A percentile compares a stretch with the other conserved stretches of the same genome.
phyloP scores from a whole-genome alignment of 1,140 invertebrate species.

The Asobara japonica region DNA sequence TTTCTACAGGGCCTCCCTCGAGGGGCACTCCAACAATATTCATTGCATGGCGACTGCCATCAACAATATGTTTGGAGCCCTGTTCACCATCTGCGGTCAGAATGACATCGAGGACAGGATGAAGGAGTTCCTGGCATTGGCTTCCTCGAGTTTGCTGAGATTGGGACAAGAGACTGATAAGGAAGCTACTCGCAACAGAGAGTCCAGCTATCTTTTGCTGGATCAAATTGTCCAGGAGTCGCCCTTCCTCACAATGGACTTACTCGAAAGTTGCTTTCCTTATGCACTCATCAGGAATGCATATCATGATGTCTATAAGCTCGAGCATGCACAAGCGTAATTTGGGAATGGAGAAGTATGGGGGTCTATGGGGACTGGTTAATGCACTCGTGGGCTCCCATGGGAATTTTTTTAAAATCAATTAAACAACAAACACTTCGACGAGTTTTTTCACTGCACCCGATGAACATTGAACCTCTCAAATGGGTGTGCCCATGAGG shows the following conservation, averaged over 20 bases:
- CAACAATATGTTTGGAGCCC: slow-evolving; percentile 95
- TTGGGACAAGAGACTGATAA: slow-evolving; percentile 96
- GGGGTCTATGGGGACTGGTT: no score
- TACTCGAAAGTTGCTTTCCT: slow-evolving; percentile 97
- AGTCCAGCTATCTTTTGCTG: slow-evolving; percentile 94
- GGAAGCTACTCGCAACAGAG: slow-evolving; percentile 91
- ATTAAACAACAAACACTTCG: no score
- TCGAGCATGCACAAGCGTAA: slow-evolving; percentile 77
- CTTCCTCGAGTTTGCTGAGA: slow-evolving; percentile 93
- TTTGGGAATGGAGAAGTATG: no score
- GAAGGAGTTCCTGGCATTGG: slow-evolving; percentile 97
- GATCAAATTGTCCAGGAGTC: slow-evolving; percentile 98
- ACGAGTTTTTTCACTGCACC: no score
- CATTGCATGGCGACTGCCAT: slow-evolving; percentile 97
- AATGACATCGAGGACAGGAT: slow-evolving; percentile 97
- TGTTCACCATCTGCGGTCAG: slow-evolving; percentile 95
- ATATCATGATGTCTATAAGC: slow-evolving; percentile 94
- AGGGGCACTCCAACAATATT: slow-evolving; percentile 97
- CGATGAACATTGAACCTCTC: no score
- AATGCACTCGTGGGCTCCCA: no score
- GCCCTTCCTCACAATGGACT: slow-evolving; percentile 97
- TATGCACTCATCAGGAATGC: slow-evolving; percentile 96
- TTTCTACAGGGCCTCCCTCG: slow-evolving; percentile 89
- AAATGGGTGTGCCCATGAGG: no score
- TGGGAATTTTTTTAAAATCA: not conserved